Base-by-base conservation (phyloP, 2,888 invertebrate species). In the Orchestes rusci region DNA sequence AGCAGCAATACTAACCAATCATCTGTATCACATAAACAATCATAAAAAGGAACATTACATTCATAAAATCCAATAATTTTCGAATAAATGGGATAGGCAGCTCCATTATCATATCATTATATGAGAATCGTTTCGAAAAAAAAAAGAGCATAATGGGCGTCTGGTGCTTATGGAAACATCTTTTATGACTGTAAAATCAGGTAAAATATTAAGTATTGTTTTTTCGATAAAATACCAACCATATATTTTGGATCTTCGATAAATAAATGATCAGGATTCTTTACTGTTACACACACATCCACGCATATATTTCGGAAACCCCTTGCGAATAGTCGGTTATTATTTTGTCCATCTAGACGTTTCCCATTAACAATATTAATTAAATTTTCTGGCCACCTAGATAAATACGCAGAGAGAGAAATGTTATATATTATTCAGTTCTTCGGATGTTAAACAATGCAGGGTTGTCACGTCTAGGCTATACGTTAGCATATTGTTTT, bases 1-100 rank as follows among this genome's bases (percentile, higher is more conserved):
- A 42, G 42, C 36, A 12, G 46, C 60, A 58, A 67, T 68, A 64
- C 60, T 65, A 67, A 69, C 68, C 68, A 68, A 69, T 69, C 68
- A 69, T 68, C 59, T 66, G 64, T 63, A 68, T 61, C 67, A 57
- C 67, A 69, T 69, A 69, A 69, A 69, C 60, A 67, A 67, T 62
- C 66, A 68, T 68, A 69, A 68, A 68, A 66, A 60, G 61, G 56
- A 65, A 66, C 68, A 55, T 66, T 65, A 66, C 65, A 60, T 60
- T 56, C 66, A 61, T 68, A 66, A 67, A 68, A 63, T 66, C 64
- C 65, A 59, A 66, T 66, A 63, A 65, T 66, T 64, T 62, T 60
- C 57, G 64, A 65, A 66, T 66, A 67, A 67, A 67, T 66, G 64
- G 55, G 59, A 62, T 58, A 60, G 52, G 50, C 54, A 56, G 58